These are phyloP conservation scores for Nothoprocta perdicaria DNA, from an alignment of 2,113 vertebrate species.

Conservation along the genomic window DNA sequence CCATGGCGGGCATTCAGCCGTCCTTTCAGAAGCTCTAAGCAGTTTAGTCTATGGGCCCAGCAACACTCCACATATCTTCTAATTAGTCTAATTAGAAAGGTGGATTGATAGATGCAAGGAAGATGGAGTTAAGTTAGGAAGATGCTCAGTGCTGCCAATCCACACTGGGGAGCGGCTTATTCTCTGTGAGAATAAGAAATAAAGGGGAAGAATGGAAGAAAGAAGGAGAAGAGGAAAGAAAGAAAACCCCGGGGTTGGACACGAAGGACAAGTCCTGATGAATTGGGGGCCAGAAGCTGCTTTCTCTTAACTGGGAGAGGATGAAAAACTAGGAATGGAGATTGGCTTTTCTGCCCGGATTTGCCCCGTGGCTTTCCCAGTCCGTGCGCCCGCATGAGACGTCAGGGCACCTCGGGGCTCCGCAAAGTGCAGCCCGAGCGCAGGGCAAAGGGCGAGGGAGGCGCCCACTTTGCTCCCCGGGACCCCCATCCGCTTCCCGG, in stretches of 20 bases:
- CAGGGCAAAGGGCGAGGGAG: not conserved
- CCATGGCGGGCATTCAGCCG: constrained; percentile 86
- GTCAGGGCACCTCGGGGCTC: accelerated
- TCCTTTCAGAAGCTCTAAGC: constrained; percentile 77
- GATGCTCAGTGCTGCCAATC: constrained; percentile 70
- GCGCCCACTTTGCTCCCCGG: not conserved
- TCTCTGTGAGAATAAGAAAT: constrained; percentile 32
- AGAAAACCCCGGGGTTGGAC: not conserved
- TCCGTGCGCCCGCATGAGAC: no score
- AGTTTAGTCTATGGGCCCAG: constrained; percentile 61
- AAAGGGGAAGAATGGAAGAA: accelerated
- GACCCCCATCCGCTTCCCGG: not conserved
- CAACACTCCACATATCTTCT: constrained; percentile 75
- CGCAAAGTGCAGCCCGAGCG: accelerated
- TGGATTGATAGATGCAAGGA: constrained; percentile 69
- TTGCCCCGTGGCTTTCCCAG: not conserved
- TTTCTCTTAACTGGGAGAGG: not conserved
- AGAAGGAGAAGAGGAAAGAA: not conserved
- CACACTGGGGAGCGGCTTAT: not conserved
- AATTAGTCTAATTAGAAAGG: constrained; percentile 86
- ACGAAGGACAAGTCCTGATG: not conserved
- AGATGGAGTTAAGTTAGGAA: constrained; percentile 61
- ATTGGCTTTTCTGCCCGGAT: not conserved
- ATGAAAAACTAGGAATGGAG: not conserved
- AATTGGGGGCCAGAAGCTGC: not conserved